phyloP scores from a whole-genome alignment of 2,888 invertebrate genomes.

The Tenthredo amoena region DNA sequence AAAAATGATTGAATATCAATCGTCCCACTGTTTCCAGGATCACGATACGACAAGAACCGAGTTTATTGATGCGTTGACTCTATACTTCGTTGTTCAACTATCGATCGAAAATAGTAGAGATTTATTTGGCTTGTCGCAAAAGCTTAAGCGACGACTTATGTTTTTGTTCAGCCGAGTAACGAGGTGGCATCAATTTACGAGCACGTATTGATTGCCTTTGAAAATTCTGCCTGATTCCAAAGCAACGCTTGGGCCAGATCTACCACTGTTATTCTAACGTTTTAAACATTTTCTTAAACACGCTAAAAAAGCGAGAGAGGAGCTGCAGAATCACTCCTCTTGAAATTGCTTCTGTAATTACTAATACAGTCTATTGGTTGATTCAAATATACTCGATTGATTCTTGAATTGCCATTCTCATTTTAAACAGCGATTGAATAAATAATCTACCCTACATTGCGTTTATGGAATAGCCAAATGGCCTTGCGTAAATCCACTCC shows the following conservation, averaged over 20 bases:
- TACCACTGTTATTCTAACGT: conserved; percentile 10
- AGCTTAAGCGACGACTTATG: conserved; percentile 44
- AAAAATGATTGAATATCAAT: background rate
- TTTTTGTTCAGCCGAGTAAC: conserved; percentile 29
- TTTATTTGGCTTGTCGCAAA: conserved; percentile 28
- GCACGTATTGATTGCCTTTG: conserved; percentile 33
- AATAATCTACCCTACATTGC: background rate
- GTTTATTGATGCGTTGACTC: background rate
- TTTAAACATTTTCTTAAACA: background rate
- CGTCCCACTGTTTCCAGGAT: background rate
- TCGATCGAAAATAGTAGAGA: conserved; percentile 29
- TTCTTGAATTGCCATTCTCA: background rate
- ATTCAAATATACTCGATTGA: conserved; percentile 5
- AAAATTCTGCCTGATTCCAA: conserved; percentile 12
- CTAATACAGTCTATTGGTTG: conserved; percentile 15
- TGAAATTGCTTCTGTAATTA: conserved; percentile 44
- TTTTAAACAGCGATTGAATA: background rate
- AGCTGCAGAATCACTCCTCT: background rate
- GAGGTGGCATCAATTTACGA: conserved; percentile 26
- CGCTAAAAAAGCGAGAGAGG: background rate
- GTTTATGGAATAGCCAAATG: background rate
- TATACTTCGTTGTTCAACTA: background rate
- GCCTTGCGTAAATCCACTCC: background rate
- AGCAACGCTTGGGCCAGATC: background rate
- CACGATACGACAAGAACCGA: background rate